Percentiles rank a stretch among this genome's conserved stretches.
Evolutionary conservation across 2,113 vertebrate genomes (phyloP).

Genomic region (cattle (Bos taurus)): DNA sequence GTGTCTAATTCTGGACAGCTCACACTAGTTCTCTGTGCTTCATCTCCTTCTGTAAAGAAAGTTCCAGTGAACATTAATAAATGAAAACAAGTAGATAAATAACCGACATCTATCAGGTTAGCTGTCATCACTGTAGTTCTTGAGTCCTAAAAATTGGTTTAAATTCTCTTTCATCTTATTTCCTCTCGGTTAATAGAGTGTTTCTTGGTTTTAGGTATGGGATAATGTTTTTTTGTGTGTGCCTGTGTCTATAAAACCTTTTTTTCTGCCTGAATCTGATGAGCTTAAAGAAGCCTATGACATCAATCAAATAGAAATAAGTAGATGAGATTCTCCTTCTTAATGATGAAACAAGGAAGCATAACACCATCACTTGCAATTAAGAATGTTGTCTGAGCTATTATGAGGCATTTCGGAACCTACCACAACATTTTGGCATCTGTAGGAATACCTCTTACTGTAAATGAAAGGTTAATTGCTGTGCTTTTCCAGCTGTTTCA

Average conservation of each 20-base stretch:
- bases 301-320: background rate
- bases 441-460: background rate
- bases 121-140: background rate
- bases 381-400: background rate
- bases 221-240: background rate
- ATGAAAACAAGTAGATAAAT: background rate
- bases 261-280: background rate
- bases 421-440: background rate
- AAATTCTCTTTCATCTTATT: background rate
- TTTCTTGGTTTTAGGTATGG: background rate
- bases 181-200: background rate
- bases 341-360: background rate
- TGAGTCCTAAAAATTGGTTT: background rate
- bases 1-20: background rate
- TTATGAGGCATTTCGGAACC: background rate
- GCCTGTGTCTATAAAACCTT: background rate
- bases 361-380: background rate
- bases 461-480: slow-evolving; percentile 43
- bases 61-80: background rate
- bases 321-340: background rate
- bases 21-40: background rate
- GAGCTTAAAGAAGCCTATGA: background rate
- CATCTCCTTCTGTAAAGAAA: background rate
- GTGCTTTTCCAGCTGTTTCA: slow-evolving; percentile 42
- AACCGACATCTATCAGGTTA: background rate